phyloP scores from a whole-genome alignment of 1,140 invertebrate species.

The Trachymyrmex cornetzi region DNA sequence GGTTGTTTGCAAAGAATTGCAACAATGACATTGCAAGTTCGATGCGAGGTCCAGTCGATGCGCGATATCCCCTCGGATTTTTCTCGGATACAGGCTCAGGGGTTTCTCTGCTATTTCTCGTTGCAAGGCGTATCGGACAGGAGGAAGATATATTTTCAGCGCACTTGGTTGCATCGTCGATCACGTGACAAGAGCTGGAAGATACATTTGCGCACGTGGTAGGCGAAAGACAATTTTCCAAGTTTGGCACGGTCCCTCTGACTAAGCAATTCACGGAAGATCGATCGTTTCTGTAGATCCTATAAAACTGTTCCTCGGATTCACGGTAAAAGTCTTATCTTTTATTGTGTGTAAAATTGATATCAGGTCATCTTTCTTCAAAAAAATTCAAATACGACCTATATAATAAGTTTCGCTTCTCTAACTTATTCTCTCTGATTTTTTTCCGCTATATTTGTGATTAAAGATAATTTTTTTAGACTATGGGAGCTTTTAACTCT shows the following conservation, averaged over 20 bases:
- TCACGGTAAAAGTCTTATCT: not conserved
- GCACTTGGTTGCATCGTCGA: not conserved
- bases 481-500: not conserved
- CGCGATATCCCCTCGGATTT: not conserved
- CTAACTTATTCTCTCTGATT: not conserved
- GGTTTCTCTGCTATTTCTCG: not conserved
- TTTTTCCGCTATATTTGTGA: not conserved
- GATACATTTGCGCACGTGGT: slow-evolving; percentile 51
- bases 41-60: not conserved
- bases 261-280: slow-evolving; percentile 66
- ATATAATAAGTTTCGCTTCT: not conserved
- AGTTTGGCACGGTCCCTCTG: slow-evolving; percentile 37
- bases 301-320: slow-evolving; percentile 63
- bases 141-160: slow-evolving; percentile 60
- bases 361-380: slow-evolving; percentile 51
- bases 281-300: slow-evolving; percentile 66
- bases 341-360: slow-evolving; percentile 64
- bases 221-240: slow-evolving; percentile 60
- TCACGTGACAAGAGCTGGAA: not conserved
- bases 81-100: not conserved
- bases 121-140: slow-evolving; percentile 3
- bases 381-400: slow-evolving; percentile 35
- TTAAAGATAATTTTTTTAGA: not conserved
- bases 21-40: not conserved
- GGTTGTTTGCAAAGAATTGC: not conserved